A percentile compares a stretch with the other conserved stretches of the same genome.
Conservation (phyloP, 1,140 invertebrate species). For the Pogonomyrmex californicus region DNA sequence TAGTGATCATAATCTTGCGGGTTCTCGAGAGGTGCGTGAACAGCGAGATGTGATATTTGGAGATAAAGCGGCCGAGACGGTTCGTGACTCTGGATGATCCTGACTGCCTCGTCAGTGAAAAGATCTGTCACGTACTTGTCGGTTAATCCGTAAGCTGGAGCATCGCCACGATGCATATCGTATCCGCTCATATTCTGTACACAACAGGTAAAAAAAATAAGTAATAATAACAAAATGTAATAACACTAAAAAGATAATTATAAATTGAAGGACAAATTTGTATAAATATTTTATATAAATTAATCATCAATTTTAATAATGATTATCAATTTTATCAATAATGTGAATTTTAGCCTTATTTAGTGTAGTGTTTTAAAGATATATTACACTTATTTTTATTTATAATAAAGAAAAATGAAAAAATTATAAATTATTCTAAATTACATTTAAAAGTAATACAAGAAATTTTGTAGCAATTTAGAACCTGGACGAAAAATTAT, state of each 20-base stretch:
- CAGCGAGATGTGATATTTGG: constrained; percentile 90
- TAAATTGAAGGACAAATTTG: neutral
- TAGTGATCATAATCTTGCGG: constrained; percentile 88
- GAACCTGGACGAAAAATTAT: too few species aligned
- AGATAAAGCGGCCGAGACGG: constrained; percentile 89
- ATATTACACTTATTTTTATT: too few species aligned
- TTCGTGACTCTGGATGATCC: constrained; percentile 88
- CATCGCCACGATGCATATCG: constrained; percentile 88
- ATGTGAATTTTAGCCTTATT: too few species aligned
- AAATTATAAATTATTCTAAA: too few species aligned
- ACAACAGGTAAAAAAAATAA: neutral
- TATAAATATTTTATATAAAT: neutral
- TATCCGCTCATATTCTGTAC: constrained; percentile 86
- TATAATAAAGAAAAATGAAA: too few species aligned
- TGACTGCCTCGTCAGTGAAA: constrained; percentile 89
- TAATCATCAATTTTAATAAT: too few species aligned
- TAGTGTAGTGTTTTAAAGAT: too few species aligned
- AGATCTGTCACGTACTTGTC: constrained; percentile 91
- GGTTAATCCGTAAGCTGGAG: constrained; percentile 88
- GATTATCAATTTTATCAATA: too few species aligned
- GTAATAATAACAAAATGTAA: neutral
- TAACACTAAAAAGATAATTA: neutral
- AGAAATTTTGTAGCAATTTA: too few species aligned
- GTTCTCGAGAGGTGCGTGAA: constrained; percentile 89
- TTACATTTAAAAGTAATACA: too few species aligned